Evolutionary conservation across 2,113 vertebrate species (phyloP), one percentile per base, ranked within the genome.

Genomic region (Calcarius ornatus): DNA sequence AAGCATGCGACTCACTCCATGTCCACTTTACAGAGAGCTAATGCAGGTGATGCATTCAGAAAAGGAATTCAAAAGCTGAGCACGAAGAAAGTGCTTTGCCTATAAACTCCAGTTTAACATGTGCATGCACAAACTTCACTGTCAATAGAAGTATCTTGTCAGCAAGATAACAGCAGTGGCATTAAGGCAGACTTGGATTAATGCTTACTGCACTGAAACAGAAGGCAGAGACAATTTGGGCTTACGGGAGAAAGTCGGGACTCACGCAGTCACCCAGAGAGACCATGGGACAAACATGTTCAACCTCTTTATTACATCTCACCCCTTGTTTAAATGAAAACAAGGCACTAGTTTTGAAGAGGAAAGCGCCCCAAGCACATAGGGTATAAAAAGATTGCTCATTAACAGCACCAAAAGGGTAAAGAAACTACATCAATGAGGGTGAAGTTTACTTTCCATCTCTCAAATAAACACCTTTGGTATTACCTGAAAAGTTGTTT

Each of bases 281-380:
- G 31, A 24, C 37, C 11, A 19, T 14, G 38, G 42, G 71, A 88
- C 15, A 79, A 72, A 57, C 16, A 60, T 43, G 24, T 8, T 50
- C 24, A 28, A 75, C 5, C 7, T 45, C 54, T 70, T 50, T 24
- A 53, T 27, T 30, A 48, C 37, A 60, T 22, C 75, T 79, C 43
- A 76, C 2, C 7, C 28, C 42, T 10, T 15, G 22, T 14, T 77
- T 51, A 72, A 81, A 77, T 33, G 5, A 72, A 88, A 66, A 33
- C 19, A 40, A 40, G 24, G 7, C 8, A 15, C 20, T n/a, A 28
- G 16, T 17, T 79, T 60, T 43, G 23, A 76, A 61, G 33, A 86
- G 9, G 21, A 78, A 81, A 4, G 12, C 42, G 19, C 21, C 38
- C 11, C 48, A 87, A 38, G n/a, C 12, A n/a, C 0, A 0, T 5